phyloP scores from a whole-genome alignment of 2,113 vertebrate genomes.

The Malurus alboscapulatus region DNA sequence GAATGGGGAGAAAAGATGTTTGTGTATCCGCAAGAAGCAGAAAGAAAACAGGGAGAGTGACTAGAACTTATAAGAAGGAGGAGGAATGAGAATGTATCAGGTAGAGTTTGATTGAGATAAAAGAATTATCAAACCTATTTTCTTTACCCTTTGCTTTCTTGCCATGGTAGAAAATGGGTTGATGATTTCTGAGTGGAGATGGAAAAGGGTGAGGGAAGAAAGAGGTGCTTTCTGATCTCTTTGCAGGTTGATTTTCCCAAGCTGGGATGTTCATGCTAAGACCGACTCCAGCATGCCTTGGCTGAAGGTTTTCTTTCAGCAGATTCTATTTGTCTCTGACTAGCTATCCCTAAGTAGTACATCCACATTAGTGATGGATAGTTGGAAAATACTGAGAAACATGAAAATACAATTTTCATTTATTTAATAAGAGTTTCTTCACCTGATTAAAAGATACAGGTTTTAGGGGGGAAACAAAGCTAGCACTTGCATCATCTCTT shows the following conservation, averaged over 20 bases:
- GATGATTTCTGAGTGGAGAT: background rate
- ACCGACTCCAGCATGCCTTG: background rate
- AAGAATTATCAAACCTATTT: background rate
- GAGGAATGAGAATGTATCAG: background rate
- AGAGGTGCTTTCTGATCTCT: background rate
- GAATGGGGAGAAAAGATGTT: background rate
- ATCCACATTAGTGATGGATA: background rate
- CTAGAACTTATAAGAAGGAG: background rate
- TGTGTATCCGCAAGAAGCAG: background rate
- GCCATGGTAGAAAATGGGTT: background rate
- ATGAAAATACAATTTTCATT: background rate
- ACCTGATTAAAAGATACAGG: background rate
- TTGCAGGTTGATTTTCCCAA: background rate
- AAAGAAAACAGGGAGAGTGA: background rate
- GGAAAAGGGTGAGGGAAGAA: background rate
- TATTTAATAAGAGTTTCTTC: background rate
- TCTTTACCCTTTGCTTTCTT: background rate
- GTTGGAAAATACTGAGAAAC: background rate
- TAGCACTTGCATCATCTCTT: background rate
- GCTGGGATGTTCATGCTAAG: background rate
- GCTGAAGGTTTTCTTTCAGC: background rate
- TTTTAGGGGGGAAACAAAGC: accelerated
- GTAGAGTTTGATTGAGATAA: background rate
- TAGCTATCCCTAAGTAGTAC: background rate
- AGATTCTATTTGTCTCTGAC: background rate